These are phyloP conservation scores for Alethe diademata DNA, from an alignment of 2,113 vertebrate species.

Conservation along the genomic window DNA sequence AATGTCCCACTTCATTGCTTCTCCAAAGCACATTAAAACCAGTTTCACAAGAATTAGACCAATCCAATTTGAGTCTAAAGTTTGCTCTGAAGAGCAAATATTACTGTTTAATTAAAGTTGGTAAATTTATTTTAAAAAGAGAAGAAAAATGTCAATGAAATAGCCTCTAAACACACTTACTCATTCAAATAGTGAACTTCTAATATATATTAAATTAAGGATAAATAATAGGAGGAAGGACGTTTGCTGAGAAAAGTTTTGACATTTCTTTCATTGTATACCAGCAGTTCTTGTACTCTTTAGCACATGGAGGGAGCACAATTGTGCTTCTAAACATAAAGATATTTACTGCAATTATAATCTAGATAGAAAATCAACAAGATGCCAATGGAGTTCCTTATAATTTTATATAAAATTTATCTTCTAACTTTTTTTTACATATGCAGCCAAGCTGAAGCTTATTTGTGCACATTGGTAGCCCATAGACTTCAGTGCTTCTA, in stretches of 20 bases:
- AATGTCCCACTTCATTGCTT: not conserved
- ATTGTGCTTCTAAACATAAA: not conserved
- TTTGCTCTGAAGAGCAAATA: not conserved
- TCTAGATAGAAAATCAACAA: not conserved
- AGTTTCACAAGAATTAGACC: not conserved
- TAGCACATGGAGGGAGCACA: not conserved
- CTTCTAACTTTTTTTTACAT: not conserved
- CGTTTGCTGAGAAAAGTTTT: not conserved
- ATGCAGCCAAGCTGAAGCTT: not conserved
- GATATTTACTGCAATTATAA: not conserved
- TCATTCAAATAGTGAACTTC: not conserved
- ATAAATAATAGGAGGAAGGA: not conserved
- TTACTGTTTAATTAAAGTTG: not conserved
- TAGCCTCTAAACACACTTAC: not conserved
- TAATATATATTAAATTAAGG: not conserved
- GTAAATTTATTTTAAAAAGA: not conserved
- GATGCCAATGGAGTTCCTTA: not conserved
- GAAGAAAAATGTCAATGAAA: not conserved
- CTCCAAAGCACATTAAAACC: not conserved
- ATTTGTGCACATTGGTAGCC: not conserved
- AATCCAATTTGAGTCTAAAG: not conserved
- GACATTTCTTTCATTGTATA: not conserved
- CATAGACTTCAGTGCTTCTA: not conserved
- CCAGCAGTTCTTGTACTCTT: fast-evolving
- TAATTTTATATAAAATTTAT: not conserved